Evolutionary conservation across 1,140 invertebrate genomes (phyloP).

Genomic region (Bombus sibiricus): DNA sequence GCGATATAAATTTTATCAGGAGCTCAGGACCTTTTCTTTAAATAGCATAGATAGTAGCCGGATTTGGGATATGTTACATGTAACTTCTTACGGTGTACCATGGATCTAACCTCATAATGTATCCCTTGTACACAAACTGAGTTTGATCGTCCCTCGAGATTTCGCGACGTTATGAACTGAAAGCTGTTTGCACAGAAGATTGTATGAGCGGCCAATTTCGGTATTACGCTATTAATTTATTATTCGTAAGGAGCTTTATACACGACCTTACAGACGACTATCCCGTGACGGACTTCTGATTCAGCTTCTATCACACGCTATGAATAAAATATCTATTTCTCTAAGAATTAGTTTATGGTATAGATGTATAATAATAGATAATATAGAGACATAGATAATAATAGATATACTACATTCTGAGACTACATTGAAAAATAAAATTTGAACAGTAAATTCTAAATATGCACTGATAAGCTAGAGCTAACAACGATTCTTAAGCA

Average conservation of each 20-base stretch:
- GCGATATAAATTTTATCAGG: slow-evolving; percentile 17
- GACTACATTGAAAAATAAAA: too few species aligned
- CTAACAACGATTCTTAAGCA: not conserved
- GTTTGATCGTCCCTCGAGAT: slow-evolving; percentile 51
- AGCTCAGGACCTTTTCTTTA: not conserved
- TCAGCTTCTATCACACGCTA: not conserved
- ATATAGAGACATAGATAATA: too few species aligned
- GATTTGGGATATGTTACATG: slow-evolving; percentile 37
- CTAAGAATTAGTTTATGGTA: not conserved
- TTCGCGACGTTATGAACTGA: slow-evolving; percentile 52
- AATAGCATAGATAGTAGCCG: slow-evolving; percentile 6
- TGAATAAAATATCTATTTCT: not conserved
- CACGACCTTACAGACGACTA: not conserved
- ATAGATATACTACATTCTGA: too few species aligned
- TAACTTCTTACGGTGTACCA: slow-evolving; percentile 25
- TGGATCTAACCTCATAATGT: not conserved
- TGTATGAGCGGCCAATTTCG: slow-evolving; percentile 53
- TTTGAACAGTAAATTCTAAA: too few species aligned
- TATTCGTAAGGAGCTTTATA: slow-evolving; percentile 48
- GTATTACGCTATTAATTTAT: slow-evolving; percentile 54
- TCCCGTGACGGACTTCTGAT: not conserved
- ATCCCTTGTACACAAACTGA: slow-evolving; percentile 29
- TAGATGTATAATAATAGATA: too few species aligned
- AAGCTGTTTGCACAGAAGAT: slow-evolving; percentile 55
- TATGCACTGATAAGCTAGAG: not conserved